Conservation (phyloP, 1,140 invertebrate species). For the Tetraneura akinire region DNA sequence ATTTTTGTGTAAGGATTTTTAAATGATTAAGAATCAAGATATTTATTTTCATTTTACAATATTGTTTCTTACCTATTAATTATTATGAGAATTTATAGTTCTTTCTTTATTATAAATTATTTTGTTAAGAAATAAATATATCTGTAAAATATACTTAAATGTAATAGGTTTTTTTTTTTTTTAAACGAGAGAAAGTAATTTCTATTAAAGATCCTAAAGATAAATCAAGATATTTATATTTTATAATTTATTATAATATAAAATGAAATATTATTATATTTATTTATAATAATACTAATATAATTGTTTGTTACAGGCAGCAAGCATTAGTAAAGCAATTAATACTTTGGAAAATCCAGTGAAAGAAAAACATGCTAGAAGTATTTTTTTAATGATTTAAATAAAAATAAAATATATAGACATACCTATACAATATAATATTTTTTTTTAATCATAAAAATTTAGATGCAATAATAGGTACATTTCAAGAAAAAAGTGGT, state of each 20-base stretch:
- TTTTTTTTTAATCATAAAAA: conserved; percentile 26
- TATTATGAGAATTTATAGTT: not conserved
- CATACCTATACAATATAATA: conserved; percentile 17
- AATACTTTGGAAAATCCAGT: conserved; percentile 85
- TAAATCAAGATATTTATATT: no score
- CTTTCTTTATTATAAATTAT: not conserved
- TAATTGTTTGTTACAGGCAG: conserved; percentile 65
- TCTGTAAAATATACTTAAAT: no score
- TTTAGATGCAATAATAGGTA: conserved; percentile 86
- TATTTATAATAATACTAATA: not conserved
- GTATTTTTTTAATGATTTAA: conserved; percentile 63
- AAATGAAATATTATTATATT: not conserved
- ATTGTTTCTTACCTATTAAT: no score
- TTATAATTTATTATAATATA: no score
- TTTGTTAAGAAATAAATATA: not conserved
- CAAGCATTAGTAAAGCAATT: conserved; percentile 87
- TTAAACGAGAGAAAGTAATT: no score
- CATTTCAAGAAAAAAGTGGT: conserved; percentile 90
- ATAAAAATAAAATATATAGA: conserved; percentile 21
- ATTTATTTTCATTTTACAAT: no score
- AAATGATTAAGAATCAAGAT: no score
- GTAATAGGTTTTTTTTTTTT: no score
- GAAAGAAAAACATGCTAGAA: conserved; percentile 95
- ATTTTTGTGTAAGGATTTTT: not conserved
- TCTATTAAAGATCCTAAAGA: no score